phyloP scores from a whole-genome alignment of 2,113 vertebrate genomes.

The Mellivora capensis region DNA sequence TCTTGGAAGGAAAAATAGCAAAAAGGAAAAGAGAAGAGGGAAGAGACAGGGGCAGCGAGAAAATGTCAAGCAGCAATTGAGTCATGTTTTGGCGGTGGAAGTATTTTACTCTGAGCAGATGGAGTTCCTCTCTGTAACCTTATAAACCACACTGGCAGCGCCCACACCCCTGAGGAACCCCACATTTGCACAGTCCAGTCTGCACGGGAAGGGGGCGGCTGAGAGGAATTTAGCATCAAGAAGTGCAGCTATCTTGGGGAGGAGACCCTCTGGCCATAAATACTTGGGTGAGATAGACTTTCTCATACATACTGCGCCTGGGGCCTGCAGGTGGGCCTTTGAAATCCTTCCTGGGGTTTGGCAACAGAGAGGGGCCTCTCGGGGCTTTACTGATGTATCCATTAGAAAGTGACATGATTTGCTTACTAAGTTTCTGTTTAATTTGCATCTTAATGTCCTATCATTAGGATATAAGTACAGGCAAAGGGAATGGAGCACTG shows the following conservation, averaged over 20 bases:
- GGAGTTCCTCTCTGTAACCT: not conserved
- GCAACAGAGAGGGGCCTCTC: conserved; percentile 20
- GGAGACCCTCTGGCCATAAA: not conserved
- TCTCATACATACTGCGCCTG: not conserved
- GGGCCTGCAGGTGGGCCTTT: conserved; percentile 57
- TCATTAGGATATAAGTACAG: conserved; percentile 72
- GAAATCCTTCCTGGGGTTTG: not conserved
- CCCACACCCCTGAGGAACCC: not conserved
- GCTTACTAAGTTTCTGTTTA: conserved; percentile 73
- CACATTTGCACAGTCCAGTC: not conserved
- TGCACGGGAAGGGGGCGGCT: not conserved
- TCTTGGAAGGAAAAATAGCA: not conserved
- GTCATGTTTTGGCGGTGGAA: not conserved
- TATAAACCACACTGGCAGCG: not conserved
- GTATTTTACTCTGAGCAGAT: not conserved
- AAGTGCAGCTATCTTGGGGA: not conserved
- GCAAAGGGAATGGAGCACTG: conserved; percentile 56
- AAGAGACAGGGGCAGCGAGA: not conserved
- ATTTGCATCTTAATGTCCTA: conserved; percentile 77
- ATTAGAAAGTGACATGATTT: conserved; percentile 72
- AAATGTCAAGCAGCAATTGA: not conserved
- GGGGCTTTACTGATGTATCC: conserved; percentile 49
- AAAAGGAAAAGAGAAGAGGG: not conserved
- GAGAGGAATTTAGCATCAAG: not conserved
- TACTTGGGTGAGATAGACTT: not conserved